Conservation (phyloP, 1,140 invertebrate species). For the Drosophila miranda region DNA sequence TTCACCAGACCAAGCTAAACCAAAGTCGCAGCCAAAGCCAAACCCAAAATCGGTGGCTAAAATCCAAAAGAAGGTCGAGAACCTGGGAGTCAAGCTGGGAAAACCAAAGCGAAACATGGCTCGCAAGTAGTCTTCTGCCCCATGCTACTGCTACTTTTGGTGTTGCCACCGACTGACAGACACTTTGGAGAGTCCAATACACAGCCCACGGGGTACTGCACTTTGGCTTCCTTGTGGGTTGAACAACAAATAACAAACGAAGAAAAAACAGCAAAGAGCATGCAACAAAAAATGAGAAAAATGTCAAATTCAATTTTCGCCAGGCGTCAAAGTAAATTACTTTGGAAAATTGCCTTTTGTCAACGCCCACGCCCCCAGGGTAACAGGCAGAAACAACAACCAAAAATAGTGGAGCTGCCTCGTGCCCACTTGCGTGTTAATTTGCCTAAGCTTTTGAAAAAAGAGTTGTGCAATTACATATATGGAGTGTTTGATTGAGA, state of each 20-base stretch:
- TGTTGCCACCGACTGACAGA: conserved; percentile 25
- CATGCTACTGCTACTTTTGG: conserved; percentile 37
- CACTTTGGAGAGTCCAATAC: conserved; percentile 36
- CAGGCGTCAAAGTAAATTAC: conserved; percentile 66
- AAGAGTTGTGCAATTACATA: conserved; percentile 15
- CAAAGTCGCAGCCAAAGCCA: conserved; percentile 51
- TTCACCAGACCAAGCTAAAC: not conserved
- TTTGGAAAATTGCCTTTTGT: conserved; percentile 70
- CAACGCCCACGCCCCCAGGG: conserved; percentile 44
- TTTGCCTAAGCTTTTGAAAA: conserved; percentile 38
- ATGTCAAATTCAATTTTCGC: conserved; percentile 72
- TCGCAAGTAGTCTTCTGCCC: conserved; percentile 58
- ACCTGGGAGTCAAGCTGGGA: conserved; percentile 50
- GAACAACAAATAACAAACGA: conserved; percentile 28
- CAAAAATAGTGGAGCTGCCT: conserved; percentile 1
- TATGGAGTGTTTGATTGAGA: conserved; percentile 5
- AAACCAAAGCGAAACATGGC: conserved; percentile 12
- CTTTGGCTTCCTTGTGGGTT: conserved; percentile 62
- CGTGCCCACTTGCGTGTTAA: conserved; percentile 62
- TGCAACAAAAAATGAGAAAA: conserved; percentile 37
- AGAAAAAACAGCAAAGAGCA: not conserved
- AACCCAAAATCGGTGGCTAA: conserved; percentile 36
- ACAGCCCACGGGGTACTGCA: conserved; percentile 40
- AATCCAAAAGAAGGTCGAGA: conserved; percentile 54
- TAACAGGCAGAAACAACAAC: not conserved